These are phyloP conservation scores for Erynnis tages DNA, from an alignment of 2,888 invertebrate genomes.

Conservation along the genomic window DNA sequence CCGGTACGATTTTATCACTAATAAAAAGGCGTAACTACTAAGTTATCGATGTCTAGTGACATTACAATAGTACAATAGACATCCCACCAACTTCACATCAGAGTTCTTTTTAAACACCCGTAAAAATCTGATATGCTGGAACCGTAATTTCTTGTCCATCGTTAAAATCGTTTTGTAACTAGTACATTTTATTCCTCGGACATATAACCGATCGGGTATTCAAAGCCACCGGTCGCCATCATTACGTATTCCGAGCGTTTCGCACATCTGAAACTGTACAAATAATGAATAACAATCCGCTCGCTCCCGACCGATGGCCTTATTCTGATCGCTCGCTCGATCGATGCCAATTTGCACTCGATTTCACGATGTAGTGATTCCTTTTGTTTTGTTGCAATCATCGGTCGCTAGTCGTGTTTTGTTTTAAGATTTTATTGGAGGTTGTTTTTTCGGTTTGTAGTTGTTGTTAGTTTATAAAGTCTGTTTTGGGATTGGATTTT, in stretches of 20 bases:
- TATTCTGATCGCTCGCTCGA: constrained; percentile 14
- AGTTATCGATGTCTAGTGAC: too few species aligned
- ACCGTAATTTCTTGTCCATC: too few species aligned
- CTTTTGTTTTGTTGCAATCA: background rate
- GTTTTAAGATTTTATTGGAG: background rate
- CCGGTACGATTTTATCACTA: too few species aligned
- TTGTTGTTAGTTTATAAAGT: background rate
- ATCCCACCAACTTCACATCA: too few species aligned
- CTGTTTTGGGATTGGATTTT: too few species aligned
- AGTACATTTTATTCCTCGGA: background rate
- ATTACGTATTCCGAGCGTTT: constrained; percentile 7
- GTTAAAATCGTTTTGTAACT: too few species aligned
- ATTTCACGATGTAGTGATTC: background rate
- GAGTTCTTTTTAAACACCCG: too few species aligned
- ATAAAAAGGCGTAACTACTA: too few species aligned
- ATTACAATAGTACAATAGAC: too few species aligned
- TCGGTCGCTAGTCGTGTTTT: background rate
- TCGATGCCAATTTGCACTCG: constrained; percentile 1
- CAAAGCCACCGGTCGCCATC: background rate
- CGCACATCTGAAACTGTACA: constrained; percentile 31
- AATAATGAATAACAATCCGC: constrained; percentile 36
- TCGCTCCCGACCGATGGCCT: constrained; percentile 16
- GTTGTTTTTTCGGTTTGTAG: background rate
- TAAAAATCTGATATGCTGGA: too few species aligned
- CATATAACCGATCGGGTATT: background rate